Conservation (phyloP, 2,888 invertebrate genomes). For the Calliopum simillimum region DNA sequence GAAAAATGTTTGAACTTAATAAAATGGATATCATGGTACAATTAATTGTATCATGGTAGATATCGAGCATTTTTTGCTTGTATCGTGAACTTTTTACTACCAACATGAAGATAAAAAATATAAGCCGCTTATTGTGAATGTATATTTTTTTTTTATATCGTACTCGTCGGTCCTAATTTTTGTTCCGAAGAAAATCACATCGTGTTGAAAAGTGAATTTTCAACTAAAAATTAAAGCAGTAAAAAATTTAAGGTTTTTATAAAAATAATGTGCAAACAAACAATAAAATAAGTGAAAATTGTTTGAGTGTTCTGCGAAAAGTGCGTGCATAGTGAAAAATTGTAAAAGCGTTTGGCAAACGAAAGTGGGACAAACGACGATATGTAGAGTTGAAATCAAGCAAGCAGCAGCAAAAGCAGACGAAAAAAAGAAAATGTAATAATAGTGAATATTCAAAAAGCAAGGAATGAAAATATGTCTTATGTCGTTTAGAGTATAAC, state of each 20-base stretch:
- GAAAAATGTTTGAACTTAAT: too few species aligned
- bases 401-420: conserved; percentile 15
- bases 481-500: not conserved
- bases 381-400: conserved; percentile 8
- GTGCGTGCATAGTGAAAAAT: not conserved
- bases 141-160: too few species aligned
- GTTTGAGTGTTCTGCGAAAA: conserved; percentile 17
- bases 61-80: too few species aligned
- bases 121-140: too few species aligned
- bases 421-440: too few species aligned
- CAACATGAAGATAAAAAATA: too few species aligned
- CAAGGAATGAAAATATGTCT: too few species aligned
- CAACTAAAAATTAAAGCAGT: conserved; percentile 27
- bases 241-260: conserved; percentile 21
- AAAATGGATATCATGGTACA: too few species aligned
- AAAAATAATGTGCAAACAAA: conserved; percentile 17
- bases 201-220: conserved; percentile 35
- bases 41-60: too few species aligned
- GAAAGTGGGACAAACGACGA: conserved; percentile 40
- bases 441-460: too few species aligned
- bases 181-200: conserved; percentile 24
- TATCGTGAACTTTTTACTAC: too few species aligned
- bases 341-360: conserved; percentile 29
- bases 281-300: conserved; percentile 8
- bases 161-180: conserved; percentile 14